Evolutionary conservation across 2,113 vertebrate species (phyloP).

Genomic region (Taurulus bubalis): DNA sequence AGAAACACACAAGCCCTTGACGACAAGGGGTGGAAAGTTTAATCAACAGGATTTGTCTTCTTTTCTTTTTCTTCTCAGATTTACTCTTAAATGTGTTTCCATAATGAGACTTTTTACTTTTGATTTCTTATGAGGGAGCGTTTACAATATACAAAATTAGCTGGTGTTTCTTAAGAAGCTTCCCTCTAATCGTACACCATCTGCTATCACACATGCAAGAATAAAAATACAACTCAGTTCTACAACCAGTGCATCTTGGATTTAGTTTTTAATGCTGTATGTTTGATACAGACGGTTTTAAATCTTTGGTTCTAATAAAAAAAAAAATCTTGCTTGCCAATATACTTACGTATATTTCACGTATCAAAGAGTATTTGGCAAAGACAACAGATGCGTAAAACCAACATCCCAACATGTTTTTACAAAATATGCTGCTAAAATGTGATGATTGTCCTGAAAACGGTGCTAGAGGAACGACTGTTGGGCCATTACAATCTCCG

Average conservation of each 20-base stretch:
- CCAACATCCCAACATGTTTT: neutral
- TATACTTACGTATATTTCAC: neutral
- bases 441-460: neutral
- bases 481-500: neutral
- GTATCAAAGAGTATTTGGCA: neutral
- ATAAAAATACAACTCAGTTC: neutral
- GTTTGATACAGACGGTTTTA: neutral
- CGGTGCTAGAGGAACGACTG: neutral
- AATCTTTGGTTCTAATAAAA: neutral
- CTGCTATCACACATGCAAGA: slow-evolving; percentile 39
- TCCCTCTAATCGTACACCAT: slow-evolving; percentile 55
- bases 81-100: slow-evolving; percentile 53
- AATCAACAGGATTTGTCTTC: slow-evolving; percentile 66
- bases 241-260: neutral
- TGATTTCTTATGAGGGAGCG: slow-evolving; percentile 62
- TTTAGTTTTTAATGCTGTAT: neutral
- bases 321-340: neutral
- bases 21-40: slow-evolving; percentile 36
- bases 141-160: slow-evolving; percentile 55
- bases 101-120: slow-evolving; percentile 71
- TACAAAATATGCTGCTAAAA: neutral
- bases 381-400: neutral
- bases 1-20: slow-evolving; percentile 21
- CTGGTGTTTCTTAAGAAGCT: slow-evolving; percentile 53
- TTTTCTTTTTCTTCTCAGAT: slow-evolving; percentile 55